Conservation (phyloP, 2,113 vertebrate species). For the Pedetes capensis region DNA sequence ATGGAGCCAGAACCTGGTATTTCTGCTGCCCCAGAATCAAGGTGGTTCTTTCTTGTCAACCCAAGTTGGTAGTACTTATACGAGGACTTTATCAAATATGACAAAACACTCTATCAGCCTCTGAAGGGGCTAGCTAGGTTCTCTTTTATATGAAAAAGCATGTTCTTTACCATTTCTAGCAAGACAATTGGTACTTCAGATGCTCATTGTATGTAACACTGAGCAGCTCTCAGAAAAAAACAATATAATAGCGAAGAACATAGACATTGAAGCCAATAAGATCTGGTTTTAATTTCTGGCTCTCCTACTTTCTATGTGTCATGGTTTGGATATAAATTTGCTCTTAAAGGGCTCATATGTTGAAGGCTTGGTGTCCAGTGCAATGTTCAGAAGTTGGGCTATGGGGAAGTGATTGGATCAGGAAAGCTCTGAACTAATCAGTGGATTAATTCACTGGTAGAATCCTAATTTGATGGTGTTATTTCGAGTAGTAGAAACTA, state of each 20-base stretch:
- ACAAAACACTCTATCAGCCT: background rate
- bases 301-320: background rate
- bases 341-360: background rate
- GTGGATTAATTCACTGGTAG: background rate
- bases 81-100: too few species aligned
- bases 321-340: background rate
- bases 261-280: background rate
- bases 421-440: background rate
- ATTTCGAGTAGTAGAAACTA: background rate
- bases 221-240: background rate
- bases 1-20: background rate
- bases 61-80: background rate
- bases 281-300: background rate
- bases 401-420: background rate
- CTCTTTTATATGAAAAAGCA: conserved; percentile 21
- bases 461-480: background rate
- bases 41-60: background rate
- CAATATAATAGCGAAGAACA: background rate
- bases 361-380: background rate
- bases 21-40: background rate
- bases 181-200: background rate
- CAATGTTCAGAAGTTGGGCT: background rate
- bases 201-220: background rate
- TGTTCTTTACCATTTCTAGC: background rate
- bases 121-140: background rate